Conservation (phyloP, 2,113 vertebrate species). For the Myiopsitta monachus region DNA sequence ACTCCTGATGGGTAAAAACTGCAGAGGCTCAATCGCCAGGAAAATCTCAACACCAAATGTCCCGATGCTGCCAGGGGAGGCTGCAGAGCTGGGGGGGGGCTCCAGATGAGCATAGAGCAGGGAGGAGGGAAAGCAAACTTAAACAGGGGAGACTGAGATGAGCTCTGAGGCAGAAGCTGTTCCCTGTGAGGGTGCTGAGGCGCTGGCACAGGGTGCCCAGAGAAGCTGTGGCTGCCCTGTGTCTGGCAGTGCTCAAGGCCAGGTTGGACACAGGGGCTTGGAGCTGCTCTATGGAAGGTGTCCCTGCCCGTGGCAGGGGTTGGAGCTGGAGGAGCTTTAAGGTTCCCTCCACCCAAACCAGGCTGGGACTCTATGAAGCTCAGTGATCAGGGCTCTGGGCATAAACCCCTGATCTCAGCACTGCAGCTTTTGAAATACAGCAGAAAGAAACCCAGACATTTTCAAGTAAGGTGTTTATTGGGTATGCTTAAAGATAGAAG, state of each 20-base stretch:
- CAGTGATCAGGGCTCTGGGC: not conserved
- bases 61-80: not conserved
- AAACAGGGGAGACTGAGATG: not conserved
- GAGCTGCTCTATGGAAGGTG: not conserved
- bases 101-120: not conserved
- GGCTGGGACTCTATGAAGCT: not conserved
- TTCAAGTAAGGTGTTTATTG: slow-evolving; percentile 29
- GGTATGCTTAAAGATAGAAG: not conserved
- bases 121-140: not conserved
- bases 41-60: not conserved
- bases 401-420: fast-evolving
- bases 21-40: not conserved
- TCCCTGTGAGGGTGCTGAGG: not conserved
- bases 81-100: not conserved
- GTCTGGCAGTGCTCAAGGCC: too few species aligned
- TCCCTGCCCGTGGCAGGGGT: fast-evolving
- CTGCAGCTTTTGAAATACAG: not conserved
- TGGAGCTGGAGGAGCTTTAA: not conserved
- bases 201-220: not conserved
- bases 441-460: not conserved
- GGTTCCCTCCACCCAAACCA: not conserved
- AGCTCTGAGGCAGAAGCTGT: not conserved
- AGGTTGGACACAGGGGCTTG: too few species aligned
- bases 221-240: too few species aligned
- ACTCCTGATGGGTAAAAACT: not conserved